A percentile compares a stretch with the other conserved stretches of the same genome.
These are phyloP conservation scores for Caenorhabditis sp. DNA, from an alignment of 2,888 invertebrate species.

Conservation along the genomic window DNA sequence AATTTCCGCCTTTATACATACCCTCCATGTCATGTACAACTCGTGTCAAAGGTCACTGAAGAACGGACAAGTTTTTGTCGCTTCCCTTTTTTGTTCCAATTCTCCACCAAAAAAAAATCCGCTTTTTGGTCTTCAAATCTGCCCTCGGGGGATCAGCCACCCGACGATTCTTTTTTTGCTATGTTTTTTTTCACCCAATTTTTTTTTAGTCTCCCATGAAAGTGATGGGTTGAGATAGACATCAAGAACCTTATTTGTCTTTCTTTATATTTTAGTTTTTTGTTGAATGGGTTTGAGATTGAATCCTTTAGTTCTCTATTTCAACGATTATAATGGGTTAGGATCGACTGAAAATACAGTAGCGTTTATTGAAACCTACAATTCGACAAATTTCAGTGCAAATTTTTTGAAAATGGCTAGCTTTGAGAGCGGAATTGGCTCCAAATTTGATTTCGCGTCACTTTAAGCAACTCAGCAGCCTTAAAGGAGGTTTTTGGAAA, in stretches of 20 bases:
- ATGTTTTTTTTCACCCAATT: conserved; percentile 32
- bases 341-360: too few species aligned
- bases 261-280: conserved; percentile 1
- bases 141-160: conserved; percentile 50
- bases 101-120: neutral
- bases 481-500: too few species aligned
- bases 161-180: conserved; percentile 31
- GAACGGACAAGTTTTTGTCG: conserved; percentile 45
- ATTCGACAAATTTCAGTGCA: too few species aligned
- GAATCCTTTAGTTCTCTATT: too few species aligned
- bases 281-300: neutral
- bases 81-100: too few species aligned
- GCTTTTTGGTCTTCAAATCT: conserved; percentile 54
- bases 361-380: too few species aligned
- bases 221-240: neutral
- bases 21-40: neutral
- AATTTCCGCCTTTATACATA: neutral
- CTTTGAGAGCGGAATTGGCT: too few species aligned
- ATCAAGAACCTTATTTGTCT: conserved; percentile 29
- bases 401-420: too few species aligned
- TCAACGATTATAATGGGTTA: too few species aligned
- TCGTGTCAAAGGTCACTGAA: conserved; percentile 29
- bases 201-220: conserved; percentile 25
- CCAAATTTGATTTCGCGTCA: too few species aligned
- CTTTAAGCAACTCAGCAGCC: too few species aligned